phyloP scores from a whole-genome alignment of 2,113 vertebrate species.

The Lates calcarifer region DNA sequence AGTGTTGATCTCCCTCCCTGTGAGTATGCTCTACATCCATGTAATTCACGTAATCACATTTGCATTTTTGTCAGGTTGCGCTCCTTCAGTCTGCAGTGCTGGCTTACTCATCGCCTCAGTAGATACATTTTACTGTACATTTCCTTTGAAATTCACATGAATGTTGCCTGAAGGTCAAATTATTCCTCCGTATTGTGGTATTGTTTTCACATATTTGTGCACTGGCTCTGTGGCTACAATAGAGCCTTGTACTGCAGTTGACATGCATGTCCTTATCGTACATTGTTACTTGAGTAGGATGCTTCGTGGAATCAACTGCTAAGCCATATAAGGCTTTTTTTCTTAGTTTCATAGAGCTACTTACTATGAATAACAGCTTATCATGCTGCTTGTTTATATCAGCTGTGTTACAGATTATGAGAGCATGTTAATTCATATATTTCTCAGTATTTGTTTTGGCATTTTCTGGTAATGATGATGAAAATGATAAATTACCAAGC shows the following conservation, averaged over 20 bases:
- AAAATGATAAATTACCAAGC: not conserved
- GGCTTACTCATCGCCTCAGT: not conserved
- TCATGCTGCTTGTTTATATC: not conserved
- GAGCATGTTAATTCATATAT: not conserved
- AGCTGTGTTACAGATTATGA: not conserved
- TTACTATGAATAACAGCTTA: not conserved
- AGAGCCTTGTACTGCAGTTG: not conserved
- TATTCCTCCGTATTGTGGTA: not conserved
- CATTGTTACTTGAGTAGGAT: not conserved
- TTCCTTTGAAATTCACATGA: not conserved
- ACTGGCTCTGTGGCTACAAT: not conserved
- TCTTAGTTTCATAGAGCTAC: not conserved
- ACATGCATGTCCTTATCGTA: not conserved
- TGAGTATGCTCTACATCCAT: conserved; percentile 78
- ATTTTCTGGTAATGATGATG: not conserved
- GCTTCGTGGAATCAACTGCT: not conserved
- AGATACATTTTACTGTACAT: not conserved
- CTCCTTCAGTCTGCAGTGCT: not conserved
- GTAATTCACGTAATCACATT: not conserved
- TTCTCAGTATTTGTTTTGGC: not conserved
- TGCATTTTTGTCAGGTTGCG: conserved; percentile 17
- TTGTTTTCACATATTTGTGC: not conserved
- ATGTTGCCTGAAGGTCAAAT: not conserved
- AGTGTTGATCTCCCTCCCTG: conserved; percentile 92
- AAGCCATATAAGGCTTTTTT: not conserved